These are phyloP conservation scores for Macrobrachium nipponense DNA, from an alignment of 1,140 invertebrate species.

Conservation along the genomic window DNA sequence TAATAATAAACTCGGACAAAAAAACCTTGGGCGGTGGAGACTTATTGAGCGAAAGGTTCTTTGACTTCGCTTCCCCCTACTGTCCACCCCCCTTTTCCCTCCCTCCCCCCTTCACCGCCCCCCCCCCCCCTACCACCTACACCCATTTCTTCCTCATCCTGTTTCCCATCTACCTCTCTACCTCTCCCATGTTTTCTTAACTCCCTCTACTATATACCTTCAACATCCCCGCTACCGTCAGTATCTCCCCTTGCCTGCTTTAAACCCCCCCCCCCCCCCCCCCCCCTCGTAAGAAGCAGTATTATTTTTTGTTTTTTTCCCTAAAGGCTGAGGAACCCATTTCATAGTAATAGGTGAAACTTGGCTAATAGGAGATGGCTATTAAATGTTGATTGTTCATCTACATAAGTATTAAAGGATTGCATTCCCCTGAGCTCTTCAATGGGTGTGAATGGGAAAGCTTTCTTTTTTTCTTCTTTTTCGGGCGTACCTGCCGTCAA, in stretches of 20 bases:
- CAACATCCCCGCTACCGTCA: slow-evolving; percentile 2
- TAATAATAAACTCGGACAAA: too few species aligned
- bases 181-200: too few species aligned
- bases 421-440: slow-evolving; percentile 1
- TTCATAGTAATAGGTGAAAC: slow-evolving; percentile 52
- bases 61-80: background rate
- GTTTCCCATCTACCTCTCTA: background rate
- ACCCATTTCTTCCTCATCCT: background rate
- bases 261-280: background rate
- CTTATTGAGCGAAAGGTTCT: too few species aligned
- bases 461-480: too few species aligned
- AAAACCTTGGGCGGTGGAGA: too few species aligned
- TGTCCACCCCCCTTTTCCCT: background rate
- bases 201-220: background rate
- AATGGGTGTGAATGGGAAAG: too few species aligned
- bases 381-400: slow-evolving; percentile 45
- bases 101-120: background rate
- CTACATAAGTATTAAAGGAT: slow-evolving; percentile 44
- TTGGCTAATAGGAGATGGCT: slow-evolving; percentile 35
- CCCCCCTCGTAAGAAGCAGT: background rate
- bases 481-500: background rate
- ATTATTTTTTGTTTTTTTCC: background rate
- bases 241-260: background rate
- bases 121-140: background rate
- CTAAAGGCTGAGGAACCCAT: slow-evolving; percentile 16